A percentile compares a stretch with the other conserved stretches of the same genome.
Conservation (phyloP, 2,113 vertebrate genomes). For the Ceuthmochares aereus region DNA sequence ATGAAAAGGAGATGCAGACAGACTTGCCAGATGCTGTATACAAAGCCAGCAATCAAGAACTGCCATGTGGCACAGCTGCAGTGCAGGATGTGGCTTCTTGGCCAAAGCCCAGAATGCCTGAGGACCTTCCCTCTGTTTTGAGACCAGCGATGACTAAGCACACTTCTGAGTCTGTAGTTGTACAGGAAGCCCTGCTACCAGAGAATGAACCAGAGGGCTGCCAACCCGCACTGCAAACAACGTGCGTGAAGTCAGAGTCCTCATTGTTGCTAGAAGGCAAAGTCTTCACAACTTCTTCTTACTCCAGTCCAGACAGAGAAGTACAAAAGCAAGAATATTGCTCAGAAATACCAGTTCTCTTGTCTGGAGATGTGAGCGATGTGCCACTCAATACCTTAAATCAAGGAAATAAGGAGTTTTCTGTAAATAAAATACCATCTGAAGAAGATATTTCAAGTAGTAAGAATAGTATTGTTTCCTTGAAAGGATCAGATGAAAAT, state of each 20-base stretch:
- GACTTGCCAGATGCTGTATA: conserved; percentile 42
- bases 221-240: neutral
- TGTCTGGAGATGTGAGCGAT: neutral
- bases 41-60: conserved; percentile 15
- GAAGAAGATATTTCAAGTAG: neutral
- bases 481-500: neutral
- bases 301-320: neutral
- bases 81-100: neutral
- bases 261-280: neutral
- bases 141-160: conserved; percentile 16
- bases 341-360: neutral
- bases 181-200: conserved; percentile 30
- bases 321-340: neutral
- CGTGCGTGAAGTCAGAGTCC: neutral
- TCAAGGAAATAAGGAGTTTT: neutral
- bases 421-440: neutral
- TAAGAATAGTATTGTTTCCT: neutral
- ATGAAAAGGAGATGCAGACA: conserved; percentile 24
- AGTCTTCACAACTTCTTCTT: neutral
- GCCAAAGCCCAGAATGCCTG: conserved; percentile 13
- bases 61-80: neutral
- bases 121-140: conserved; percentile 11
- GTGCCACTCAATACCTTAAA: neutral
- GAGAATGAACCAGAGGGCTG: neutral
- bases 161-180: conserved; percentile 14